Evolutionary conservation across 2,888 invertebrate genomes (phyloP).

Genomic region (Nemapogon koenigi): DNA sequence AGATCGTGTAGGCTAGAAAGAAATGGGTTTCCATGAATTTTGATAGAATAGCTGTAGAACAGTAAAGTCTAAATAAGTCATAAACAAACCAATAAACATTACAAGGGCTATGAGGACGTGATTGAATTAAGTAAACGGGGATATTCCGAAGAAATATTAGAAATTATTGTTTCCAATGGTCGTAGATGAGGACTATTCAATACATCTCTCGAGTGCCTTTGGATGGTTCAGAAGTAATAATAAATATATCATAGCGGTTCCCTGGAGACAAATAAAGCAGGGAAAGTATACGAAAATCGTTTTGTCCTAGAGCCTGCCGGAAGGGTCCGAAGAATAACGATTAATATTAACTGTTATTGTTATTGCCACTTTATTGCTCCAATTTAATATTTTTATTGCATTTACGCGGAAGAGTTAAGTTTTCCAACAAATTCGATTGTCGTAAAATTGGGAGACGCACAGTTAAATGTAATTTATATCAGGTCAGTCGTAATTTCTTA

Average conservation of each 20-base stretch:
- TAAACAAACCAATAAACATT: no score
- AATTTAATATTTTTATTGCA: conserved; percentile 56
- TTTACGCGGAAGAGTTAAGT: conserved; percentile 47
- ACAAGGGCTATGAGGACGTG: no score
- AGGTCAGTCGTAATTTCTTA: background rate
- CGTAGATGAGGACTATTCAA: conserved; percentile 28
- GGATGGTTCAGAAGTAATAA: conserved; percentile 47
- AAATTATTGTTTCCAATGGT: conserved; percentile 1
- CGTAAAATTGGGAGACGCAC: conserved; percentile 24
- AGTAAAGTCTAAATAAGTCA: no score
- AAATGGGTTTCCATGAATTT: no score
- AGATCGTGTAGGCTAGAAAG: no score
- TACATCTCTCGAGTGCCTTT: conserved; percentile 55
- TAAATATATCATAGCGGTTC: conserved; percentile 61
- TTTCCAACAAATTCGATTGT: conserved; percentile 28
- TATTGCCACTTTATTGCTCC: conserved; percentile 45
- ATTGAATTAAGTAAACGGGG: no score
- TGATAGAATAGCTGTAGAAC: no score
- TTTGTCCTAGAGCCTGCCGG: conserved; percentile 24
- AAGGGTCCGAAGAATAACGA: conserved; percentile 63
- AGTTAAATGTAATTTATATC: conserved; percentile 6
- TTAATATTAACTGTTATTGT: conserved; percentile 64
- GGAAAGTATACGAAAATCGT: conserved; percentile 58
- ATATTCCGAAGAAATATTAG: background rate
- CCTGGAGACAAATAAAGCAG: conserved; percentile 49